Base-by-base conservation (phyloP, 2,113 vertebrate species). In the Chaetura pelagica region DNA sequence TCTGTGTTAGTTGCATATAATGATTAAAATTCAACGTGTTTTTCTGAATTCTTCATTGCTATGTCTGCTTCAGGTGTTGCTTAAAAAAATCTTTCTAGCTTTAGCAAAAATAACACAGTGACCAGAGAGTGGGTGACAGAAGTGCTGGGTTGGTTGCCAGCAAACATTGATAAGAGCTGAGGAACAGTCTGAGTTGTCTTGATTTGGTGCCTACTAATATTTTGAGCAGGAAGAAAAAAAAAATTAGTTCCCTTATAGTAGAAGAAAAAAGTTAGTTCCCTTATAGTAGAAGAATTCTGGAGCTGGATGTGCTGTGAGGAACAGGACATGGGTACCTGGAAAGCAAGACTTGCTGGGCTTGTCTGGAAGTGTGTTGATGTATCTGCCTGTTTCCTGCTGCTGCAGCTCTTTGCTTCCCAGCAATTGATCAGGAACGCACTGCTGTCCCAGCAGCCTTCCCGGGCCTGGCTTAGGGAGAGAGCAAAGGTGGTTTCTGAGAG, bases 241-340 rank as follows among this genome's bases (percentile, higher is more conserved):
- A 74, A 34, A 15, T 3, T 23, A 44, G 8, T 49, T 93, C 75
- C 24, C 24, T 58, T 84, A 26, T 8, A 61, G 10, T 35, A 11
- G 49, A 55, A 35, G 32, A 75, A 32, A n/a, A n/a, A n/a, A n/a
- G n/a, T n/a, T 23, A 44, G 8, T 49, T 93, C 75, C 24, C 24
- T 58, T 84, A 26, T 8, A 61, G 10, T 35, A 11, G 49, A 55
- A 35, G 32, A 75, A 32, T 38, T 90, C 34, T 34, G 24, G 42
- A 72, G 30, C 32, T 4, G 40, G 19, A 22, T 48, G 27, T 71
- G 27, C 32, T 84, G 20, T 55, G 52, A 5, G 10, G 29, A 87
- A 48, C 9, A 67, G 26, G 7, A 69, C 35, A 10, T 8, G 15
- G 3, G 32, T 42, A 62, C 0, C 0, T 32, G 62, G 52, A 85